phyloP scores from a whole-genome alignment of 2,888 invertebrate species.

The Chromoteleia sp. region DNA sequence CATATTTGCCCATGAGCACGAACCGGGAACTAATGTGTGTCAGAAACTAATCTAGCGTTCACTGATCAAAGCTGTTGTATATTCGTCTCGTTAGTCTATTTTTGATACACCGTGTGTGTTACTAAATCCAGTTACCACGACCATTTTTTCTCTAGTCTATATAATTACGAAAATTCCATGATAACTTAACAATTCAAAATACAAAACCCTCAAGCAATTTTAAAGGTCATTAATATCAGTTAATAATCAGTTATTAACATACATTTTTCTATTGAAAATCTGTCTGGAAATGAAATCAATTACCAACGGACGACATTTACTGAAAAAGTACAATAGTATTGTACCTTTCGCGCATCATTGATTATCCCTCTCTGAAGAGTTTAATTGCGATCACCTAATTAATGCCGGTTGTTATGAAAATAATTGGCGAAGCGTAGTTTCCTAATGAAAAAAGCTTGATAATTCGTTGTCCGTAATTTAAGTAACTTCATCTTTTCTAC shows the following conservation, averaged over 20 bases:
- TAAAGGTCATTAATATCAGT: too few species aligned
- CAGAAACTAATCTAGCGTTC: constrained; percentile 62
- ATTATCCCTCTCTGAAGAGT: constrained; percentile 3
- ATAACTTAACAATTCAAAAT: background rate
- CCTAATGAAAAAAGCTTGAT: constrained; percentile 17
- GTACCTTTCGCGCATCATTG: background rate
- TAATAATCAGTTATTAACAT: too few species aligned
- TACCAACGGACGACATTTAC: too few species aligned
- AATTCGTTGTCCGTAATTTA: constrained; percentile 36
- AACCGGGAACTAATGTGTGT: constrained; percentile 58
- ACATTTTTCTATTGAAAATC: too few species aligned
- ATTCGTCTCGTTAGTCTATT: constrained; percentile 64
- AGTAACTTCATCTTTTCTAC: constrained; percentile 24
- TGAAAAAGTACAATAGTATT: background rate
- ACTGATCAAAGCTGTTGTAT: constrained; percentile 60
- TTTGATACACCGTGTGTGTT: constrained; percentile 43
- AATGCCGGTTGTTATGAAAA: constrained; percentile 28
- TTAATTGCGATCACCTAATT: constrained; percentile 34
- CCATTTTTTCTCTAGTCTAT: constrained; percentile 26
- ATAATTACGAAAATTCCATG: constrained; percentile 26
- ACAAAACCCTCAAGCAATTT: background rate
- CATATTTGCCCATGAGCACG: constrained; percentile 46
- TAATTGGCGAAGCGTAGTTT: constrained; percentile 36
- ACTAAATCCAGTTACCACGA: constrained; percentile 44
- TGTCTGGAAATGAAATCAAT: too few species aligned